These are phyloP conservation scores for Rotaria sp. DNA, from an alignment of 2,888 invertebrate species.

Conservation along the genomic window DNA sequence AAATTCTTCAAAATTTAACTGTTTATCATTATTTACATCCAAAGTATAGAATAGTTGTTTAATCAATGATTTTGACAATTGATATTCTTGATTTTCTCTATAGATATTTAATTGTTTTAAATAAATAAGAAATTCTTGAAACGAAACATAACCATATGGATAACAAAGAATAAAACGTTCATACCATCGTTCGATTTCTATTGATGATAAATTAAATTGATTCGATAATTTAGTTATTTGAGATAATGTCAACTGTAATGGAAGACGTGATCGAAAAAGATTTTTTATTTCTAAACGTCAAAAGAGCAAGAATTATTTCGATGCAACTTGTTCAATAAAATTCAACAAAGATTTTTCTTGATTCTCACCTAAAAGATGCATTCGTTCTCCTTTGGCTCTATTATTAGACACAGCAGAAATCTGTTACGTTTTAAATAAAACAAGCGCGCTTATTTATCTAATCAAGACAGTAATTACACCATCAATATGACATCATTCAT, in stretches of 20 bases:
- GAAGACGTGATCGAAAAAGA: not conserved
- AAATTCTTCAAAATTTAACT: not conserved
- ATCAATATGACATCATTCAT: no score
- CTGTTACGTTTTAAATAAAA: no score
- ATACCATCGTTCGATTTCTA: not conserved
- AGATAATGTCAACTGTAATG: no score
- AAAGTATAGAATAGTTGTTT: not conserved
- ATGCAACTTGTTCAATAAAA: no score
- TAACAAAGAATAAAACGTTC: not conserved
- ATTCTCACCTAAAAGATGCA: no score
- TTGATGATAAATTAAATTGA: not conserved
- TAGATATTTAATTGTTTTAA: not conserved
- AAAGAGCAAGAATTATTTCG: no score
- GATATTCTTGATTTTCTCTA: not conserved
- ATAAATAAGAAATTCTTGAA: not conserved
- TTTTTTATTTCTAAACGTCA: not conserved
- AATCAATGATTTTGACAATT: not conserved
- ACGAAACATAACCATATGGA: constrained; percentile 1
- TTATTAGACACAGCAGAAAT: no score
- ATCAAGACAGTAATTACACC: no score
- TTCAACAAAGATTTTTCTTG: no score
- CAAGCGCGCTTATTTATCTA: no score
- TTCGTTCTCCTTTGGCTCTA: no score
- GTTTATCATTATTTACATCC: not conserved
- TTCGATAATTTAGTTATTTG: not conserved